Percentiles rank a stretch among this genome's conserved stretches.
Evolutionary conservation across 2,888 invertebrate genomes (phyloP).

Genomic region (Sympetrum striolatum): DNA sequence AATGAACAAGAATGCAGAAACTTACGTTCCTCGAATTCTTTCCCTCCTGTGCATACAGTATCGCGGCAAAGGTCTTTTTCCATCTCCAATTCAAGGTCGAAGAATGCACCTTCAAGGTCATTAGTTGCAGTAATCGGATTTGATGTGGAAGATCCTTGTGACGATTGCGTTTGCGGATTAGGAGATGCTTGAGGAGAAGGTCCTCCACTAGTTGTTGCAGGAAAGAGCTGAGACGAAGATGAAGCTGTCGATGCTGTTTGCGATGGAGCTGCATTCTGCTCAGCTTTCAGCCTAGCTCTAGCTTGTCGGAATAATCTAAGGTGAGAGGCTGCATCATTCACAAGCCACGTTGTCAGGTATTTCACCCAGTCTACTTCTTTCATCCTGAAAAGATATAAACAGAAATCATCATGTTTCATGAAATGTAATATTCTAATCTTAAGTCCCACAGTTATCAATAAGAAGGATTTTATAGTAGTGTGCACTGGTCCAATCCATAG

Average conservation of each 20-base stretch:
- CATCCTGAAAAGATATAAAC: constrained; percentile 57
- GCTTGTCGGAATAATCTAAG: constrained; percentile 86
- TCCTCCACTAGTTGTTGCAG: not conserved
- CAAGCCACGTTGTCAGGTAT: constrained; percentile 82
- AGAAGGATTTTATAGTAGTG: no score
- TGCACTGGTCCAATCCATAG: no score
- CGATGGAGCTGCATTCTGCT: not conserved
- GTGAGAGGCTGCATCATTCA: constrained; percentile 91
- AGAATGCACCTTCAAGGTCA: constrained; percentile 78
- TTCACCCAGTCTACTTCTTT: constrained; percentile 92
- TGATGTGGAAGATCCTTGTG: not conserved
- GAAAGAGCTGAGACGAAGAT: not conserved
- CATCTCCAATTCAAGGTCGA: constrained; percentile 87
- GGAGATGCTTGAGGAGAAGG: constrained; percentile 44
- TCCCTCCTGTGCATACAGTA: constrained; percentile 74
- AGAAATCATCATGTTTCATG: not conserved
- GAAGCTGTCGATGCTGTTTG: not conserved
- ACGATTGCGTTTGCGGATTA: constrained; percentile 5
- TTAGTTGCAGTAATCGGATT: constrained; percentile 47
- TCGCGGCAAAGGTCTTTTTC: constrained; percentile 82
- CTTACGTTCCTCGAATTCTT: constrained; percentile 67
- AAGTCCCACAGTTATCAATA: no score
- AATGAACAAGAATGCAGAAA: not conserved
- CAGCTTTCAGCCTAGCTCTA: constrained; percentile 56
- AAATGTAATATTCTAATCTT: no score